Evolutionary conservation across 2,113 vertebrate genomes (phyloP).

Genomic region (Fukomys damarensis): DNA sequence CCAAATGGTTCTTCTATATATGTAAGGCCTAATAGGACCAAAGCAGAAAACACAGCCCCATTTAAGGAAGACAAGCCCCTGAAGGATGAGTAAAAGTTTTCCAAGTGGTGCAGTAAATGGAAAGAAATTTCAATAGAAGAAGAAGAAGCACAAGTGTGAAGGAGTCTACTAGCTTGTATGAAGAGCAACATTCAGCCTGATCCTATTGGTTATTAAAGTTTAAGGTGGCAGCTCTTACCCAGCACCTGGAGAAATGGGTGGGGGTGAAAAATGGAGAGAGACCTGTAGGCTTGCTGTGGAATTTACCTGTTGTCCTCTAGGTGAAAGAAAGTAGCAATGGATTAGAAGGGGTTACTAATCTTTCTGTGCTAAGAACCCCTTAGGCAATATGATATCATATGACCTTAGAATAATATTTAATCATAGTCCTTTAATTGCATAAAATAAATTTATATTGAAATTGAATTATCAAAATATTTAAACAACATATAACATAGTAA

Average conservation of each 20-base stretch:
- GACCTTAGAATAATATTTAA: not conserved
- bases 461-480: slow-evolving; percentile 22
- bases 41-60: not conserved
- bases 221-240: not conserved
- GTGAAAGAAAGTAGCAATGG: not conserved
- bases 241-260: not conserved
- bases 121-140: not conserved
- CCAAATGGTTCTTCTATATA: not conserved
- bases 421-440: not conserved
- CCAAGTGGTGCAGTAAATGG: not conserved
- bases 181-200: not conserved
- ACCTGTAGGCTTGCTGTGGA: not conserved
- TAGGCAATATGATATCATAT: not conserved
- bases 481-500: not conserved
- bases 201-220: not conserved
- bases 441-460: not conserved
- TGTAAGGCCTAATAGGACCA: not conserved
- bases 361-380: not conserved
- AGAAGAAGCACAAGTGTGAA: not conserved
- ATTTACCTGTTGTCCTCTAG: not conserved
- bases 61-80: not conserved
- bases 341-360: not conserved
- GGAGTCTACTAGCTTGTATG: not conserved
- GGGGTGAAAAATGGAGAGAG: not conserved
- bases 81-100: not conserved